These are phyloP conservation scores for Ormyrus rosae DNA, from an alignment of 2,888 invertebrate species.

Conservation along the genomic window DNA sequence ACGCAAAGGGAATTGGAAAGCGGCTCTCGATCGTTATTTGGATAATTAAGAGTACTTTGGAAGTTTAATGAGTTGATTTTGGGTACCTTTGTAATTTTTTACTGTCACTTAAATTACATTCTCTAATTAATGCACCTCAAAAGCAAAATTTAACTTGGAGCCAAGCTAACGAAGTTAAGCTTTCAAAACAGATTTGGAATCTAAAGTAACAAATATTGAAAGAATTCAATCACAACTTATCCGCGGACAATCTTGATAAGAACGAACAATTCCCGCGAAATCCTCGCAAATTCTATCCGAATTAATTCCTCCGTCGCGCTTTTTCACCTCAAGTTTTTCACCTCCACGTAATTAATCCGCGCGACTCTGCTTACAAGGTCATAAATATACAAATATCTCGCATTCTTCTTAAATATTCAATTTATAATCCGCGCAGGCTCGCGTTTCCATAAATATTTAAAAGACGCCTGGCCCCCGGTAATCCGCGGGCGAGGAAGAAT, in stretches of 20 bases:
- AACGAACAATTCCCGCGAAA: conserved; percentile 12
- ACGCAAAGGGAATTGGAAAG: too few species aligned
- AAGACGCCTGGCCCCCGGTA: not conserved
- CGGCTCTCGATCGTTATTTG: too few species aligned
- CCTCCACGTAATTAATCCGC: not conserved
- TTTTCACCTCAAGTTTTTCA: too few species aligned
- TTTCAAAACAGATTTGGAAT: too few species aligned
- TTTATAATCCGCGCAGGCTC: conserved; percentile 52
- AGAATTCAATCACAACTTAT: conserved; percentile 1
- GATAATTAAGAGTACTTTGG: too few species aligned
- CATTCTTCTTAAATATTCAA: conserved; percentile 55
- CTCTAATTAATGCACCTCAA: too few species aligned
- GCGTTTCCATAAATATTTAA: conserved; percentile 55
- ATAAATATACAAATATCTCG: conserved; percentile 53
- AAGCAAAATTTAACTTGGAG: too few species aligned
- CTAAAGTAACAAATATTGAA: too few species aligned
- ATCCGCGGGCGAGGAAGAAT: conserved; percentile 16
- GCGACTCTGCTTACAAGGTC: conserved; percentile 34
- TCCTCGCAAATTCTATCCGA: conserved; percentile 33
- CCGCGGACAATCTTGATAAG: conserved; percentile 1
- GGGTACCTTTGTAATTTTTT: not conserved
- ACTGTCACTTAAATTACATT: too few species aligned
- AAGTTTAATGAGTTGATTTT: too few species aligned
- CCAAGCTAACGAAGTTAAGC: too few species aligned
- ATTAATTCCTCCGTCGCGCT: conserved; percentile 39